Evolutionary conservation across 2,113 vertebrate species (phyloP), one percentile per base, ranked within the genome.

Genomic region (Fulmarus glacialis): DNA sequence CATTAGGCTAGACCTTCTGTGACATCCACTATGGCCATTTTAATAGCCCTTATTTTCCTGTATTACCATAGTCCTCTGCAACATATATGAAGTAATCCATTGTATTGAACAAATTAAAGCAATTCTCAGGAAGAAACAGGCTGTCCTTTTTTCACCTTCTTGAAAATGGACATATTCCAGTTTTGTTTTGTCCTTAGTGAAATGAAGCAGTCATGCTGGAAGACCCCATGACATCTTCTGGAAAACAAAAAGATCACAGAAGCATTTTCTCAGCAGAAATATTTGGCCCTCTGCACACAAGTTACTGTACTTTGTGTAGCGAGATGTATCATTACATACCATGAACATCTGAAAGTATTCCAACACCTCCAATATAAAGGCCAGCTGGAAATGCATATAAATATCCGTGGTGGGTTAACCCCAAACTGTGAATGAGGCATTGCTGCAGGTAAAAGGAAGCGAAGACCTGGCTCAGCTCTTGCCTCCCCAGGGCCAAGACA

Each of bases 281-380:
- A 1, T 48, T 60, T 0, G 8, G 53, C 15, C 17, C 24, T 15
- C 34, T 48, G 21, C 34, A 52, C 1, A 1, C 4, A 18, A 53
- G 34, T 27, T 26, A 27, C 40, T 53, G 34, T 9, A 66, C 7
- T 73, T 53, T 23, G 43, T 66, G 45, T 84, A 32, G 24, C 0
- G 1, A 67, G 58, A 24, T 13, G 38, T 26, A 18, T 19, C 24
- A 36, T 60, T 66, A 32, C 21, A 8, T n/a, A 32, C 18, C 30
- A 36, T 20, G 47, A 60, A 67, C 38, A 48, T 17, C 12, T 18
- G 11, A 34, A 85, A 19, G 10, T 23, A 27, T n/a, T 45, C 50
- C 59, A 60, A 53, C 30, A 53, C 14, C 12, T 56, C 12, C 42
- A 34, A 9, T 19, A 23, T 17, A 5, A 74, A 75, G 18, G 9